These are phyloP conservation scores for Uropetala carovei DNA, from an alignment of 2,888 invertebrate species.

Conservation along the genomic window DNA sequence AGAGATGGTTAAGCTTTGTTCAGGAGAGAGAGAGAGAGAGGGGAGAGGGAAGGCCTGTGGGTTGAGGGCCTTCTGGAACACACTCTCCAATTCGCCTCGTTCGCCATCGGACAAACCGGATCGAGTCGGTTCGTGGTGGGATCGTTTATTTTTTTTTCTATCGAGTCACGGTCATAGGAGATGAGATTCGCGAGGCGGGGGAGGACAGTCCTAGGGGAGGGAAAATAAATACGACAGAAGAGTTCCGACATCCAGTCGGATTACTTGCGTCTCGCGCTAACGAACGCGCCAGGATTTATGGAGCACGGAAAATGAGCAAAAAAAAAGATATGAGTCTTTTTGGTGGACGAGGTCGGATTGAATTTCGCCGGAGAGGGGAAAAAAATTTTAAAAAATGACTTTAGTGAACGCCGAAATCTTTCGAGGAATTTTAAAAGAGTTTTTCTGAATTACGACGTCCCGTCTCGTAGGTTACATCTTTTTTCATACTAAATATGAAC, in stretches of 20 bases:
- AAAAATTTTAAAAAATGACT: not conserved
- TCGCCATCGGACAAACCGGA: not conserved
- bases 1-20: not conserved
- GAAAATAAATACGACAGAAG: too few species aligned
- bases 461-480: too few species aligned
- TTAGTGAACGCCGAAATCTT: too few species aligned
- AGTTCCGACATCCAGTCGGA: not conserved
- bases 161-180: not conserved
- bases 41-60: not conserved
- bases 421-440: too few species aligned
- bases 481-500: too few species aligned
- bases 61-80: not conserved
- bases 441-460: too few species aligned
- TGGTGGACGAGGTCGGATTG: not conserved
- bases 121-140: not conserved
- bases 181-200: not conserved
- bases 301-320: not conserved
- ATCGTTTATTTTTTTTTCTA: not conserved
- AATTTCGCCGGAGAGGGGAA: not conserved
- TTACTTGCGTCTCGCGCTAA: not conserved
- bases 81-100: not conserved
- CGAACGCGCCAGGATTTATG: constrained; percentile 32
- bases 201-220: not conserved
- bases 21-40: not conserved
- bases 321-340: not conserved